Evolutionary conservation across 2,113 vertebrate species (phyloP), one percentile per base, ranked within the genome.

Genomic region (Chaenocephalus aceratus): DNA sequence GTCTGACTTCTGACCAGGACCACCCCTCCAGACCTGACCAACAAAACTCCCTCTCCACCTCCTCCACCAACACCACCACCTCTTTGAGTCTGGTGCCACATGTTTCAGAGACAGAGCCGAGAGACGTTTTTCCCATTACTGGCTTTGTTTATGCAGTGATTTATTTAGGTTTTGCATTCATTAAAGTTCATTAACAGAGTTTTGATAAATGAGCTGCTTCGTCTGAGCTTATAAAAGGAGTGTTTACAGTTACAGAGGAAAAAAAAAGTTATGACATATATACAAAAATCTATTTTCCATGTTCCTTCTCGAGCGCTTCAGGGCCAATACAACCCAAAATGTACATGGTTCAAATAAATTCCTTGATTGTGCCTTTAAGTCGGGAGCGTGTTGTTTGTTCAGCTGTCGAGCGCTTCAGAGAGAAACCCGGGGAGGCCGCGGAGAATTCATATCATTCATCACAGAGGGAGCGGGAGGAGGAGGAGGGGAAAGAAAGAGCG

Each of bases 401-500:
- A 96, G 95, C 95, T 96, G 95, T 90, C 66, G 73, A 83, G 88
- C 88, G 87, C 89, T 89, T 89, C 86, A 83, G 86, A 90, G 89
- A 91, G 91, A 93, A 92, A 91, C 89, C 91, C 90, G 53, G 92
- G 94, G 93, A 93, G 94, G 94, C 93, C 81, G 54, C 12, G 18
- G 92, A 94, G 93, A 94, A 94, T 93, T 93, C 93, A 94, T 94
- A 93, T 91, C 91, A 93, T 94, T 94, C 93, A 89, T 93, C 90
- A 93, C 89, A 93, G 89, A 79, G 63, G 62, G 67, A 63, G 52
- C 30, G 23, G 21, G 56, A 14, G 30, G 65, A 69, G 69, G 86
- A 34, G 59, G 79, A 71, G 79, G 83, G 83, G 26, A 76, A 89
- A 86, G 84, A 92, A 83, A 79, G 83, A 80, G 84, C 67, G 65